phyloP scores from a whole-genome alignment of 2,113 vertebrate species.

The Syngnathus scovelli region DNA sequence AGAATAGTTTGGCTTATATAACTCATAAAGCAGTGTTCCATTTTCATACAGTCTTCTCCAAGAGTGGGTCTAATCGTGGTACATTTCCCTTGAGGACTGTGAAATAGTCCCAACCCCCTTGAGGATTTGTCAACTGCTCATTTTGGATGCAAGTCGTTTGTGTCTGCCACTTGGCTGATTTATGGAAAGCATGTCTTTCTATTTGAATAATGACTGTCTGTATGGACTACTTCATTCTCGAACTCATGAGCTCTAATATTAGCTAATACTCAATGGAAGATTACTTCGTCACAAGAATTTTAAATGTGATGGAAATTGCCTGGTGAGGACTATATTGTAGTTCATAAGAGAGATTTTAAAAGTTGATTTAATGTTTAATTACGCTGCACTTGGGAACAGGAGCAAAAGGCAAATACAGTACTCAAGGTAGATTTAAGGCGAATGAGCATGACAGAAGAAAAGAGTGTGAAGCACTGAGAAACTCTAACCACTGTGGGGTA shows the following conservation, averaged over 20 bases:
- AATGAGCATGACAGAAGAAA: constrained; percentile 19
- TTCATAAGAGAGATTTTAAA: neutral
- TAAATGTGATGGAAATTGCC: neutral
- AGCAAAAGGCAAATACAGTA: neutral
- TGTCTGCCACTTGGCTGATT: neutral
- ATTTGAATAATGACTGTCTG: neutral
- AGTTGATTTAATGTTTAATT: constrained; percentile 22
- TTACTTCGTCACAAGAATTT: neutral
- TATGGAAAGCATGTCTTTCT: neutral
- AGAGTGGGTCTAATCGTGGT: neutral
- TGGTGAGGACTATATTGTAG: neutral
- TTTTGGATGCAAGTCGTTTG: neutral
- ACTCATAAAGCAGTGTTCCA: neutral
- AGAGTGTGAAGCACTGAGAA: constrained; percentile 61
- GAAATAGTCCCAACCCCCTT: neutral
- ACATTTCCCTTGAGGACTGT: neutral
- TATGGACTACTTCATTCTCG: neutral
- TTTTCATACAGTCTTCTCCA: neutral
- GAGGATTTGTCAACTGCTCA: neutral
- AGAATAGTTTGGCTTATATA: neutral
- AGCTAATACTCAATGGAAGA: neutral
- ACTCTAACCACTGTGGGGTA: constrained; percentile 69
- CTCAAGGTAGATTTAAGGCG: neutral
- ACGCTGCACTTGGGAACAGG: neutral
- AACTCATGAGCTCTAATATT: neutral